phyloP scores from a whole-genome alignment of 2,797 vertebrate species.

The Morus bassanus region DNA sequence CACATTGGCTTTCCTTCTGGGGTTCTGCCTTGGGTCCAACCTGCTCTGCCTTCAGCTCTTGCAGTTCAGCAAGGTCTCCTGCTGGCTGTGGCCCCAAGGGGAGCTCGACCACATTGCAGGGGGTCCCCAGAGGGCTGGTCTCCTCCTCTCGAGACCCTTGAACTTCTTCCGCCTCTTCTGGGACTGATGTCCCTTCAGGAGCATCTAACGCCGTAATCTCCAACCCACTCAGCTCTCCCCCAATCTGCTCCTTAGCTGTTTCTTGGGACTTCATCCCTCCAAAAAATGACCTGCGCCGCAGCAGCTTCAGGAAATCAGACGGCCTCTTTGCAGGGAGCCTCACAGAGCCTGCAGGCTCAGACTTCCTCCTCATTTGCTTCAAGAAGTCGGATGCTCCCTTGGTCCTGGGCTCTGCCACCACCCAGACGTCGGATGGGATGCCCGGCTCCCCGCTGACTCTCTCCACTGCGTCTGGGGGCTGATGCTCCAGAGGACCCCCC shows the following conservation, averaged over 20 bases:
- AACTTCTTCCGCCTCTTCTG: not conserved
- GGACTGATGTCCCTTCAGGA: not conserved
- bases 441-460: accelerated
- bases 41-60: not conserved
- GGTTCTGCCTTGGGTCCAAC: not conserved
- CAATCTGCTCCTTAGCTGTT: not conserved
- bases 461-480: accelerated
- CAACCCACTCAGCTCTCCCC: not conserved
- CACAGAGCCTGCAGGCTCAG: not conserved
- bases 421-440: accelerated
- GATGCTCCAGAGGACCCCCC: not conserved
- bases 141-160: not conserved
- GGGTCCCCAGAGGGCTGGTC: not conserved
- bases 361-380: conserved; percentile 1
- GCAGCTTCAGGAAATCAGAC: not conserved
- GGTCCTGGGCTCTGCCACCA: not conserved
- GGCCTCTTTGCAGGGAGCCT: not conserved
- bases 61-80: not conserved
- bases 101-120: accelerated
- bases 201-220: accelerated
- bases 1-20: not conserved
- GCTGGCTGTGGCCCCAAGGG: not conserved
- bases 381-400: not conserved
- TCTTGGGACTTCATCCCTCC: not conserved
- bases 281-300: not conserved